A percentile compares a stretch with the other conserved stretches of the same genome.
These are phyloP conservation scores for Microctonus hyperodae DNA, from an alignment of 2,888 invertebrate genomes.

Conservation along the genomic window DNA sequence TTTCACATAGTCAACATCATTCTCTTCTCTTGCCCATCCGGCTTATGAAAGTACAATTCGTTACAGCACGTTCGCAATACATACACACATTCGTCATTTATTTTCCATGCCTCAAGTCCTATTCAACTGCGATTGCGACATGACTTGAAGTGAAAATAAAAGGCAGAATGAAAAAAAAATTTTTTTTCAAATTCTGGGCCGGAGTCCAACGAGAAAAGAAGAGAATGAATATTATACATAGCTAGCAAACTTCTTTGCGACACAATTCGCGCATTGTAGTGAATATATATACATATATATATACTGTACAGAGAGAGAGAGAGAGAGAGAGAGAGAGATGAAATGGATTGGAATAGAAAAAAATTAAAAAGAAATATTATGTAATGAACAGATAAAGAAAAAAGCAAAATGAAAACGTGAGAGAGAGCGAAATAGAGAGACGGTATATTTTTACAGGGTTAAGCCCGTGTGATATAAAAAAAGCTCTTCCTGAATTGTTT, in stretches of 20 bases:
- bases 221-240: not conserved
- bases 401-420: conserved; percentile 19
- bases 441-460: conserved; percentile 63
- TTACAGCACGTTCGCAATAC: conserved; percentile 19
- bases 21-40: conserved; percentile 18
- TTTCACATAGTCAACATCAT: conserved; percentile 15
- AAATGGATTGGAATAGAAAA: not conserved
- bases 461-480: conserved; percentile 58
- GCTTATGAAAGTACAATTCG: conserved; percentile 20
- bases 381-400: not conserved
- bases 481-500: conserved; percentile 60
- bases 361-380: not conserved
- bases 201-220: not conserved
- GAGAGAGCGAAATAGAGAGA: conserved; percentile 24
- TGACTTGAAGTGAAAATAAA: not conserved
- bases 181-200: not conserved
- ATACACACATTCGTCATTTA: conserved; percentile 22
- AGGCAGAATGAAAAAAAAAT: conserved; percentile 7
- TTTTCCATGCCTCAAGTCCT: conserved; percentile 11
- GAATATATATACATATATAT: conserved; percentile 31
- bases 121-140: conserved; percentile 7
- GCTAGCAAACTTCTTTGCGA: conserved; percentile 26
- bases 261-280: conserved; percentile 26
- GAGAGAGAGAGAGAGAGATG: conserved; percentile 14
- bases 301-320: conserved; percentile 24